A percentile compares a stretch with the other conserved stretches of the same genome.
phyloP scores from a whole-genome alignment of 1,140 invertebrate genomes.

The Brachionus koreanus region DNA sequence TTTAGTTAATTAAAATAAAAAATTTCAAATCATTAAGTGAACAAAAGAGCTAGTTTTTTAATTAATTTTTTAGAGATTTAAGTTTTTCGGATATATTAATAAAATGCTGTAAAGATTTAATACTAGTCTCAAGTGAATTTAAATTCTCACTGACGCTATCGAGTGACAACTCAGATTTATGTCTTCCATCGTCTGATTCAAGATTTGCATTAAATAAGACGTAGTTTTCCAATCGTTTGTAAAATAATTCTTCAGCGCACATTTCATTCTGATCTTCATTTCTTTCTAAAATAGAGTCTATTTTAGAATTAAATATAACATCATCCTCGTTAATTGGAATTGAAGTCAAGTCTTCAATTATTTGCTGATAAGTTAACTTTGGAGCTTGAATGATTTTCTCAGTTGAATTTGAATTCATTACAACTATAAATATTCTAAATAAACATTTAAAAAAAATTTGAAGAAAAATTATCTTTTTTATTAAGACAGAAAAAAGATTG shows the following conservation, averaged over 20 bases:
- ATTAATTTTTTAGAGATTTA: neutral
- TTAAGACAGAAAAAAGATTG: no score
- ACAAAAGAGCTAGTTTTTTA: neutral
- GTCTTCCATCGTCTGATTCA: neutral
- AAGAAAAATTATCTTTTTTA: no score
- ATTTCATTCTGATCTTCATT: neutral
- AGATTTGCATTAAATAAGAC: slow-evolving; percentile 1
- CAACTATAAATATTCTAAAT: neutral
- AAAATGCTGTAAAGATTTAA: slow-evolving; percentile 31
- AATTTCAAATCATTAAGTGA: no score
- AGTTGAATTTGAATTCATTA: neutral
- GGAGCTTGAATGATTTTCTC: neutral
- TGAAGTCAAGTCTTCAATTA: neutral
- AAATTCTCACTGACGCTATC: neutral
- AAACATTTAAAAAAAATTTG: neutral
- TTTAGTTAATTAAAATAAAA: neutral
- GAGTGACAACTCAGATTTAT: neutral
- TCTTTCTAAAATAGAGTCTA: neutral
- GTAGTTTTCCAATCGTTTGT: neutral
- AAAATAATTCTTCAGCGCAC: neutral
- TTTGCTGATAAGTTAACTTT: slow-evolving; percentile 23
- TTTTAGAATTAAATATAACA: neutral
- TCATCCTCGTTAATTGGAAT: slow-evolving; percentile 17
- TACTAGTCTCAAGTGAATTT: neutral
- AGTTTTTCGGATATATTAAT: slow-evolving; percentile 18